Evolutionary conservation across 2,113 vertebrate genomes (phyloP).

Genomic region (Plectropomus leopardus): DNA sequence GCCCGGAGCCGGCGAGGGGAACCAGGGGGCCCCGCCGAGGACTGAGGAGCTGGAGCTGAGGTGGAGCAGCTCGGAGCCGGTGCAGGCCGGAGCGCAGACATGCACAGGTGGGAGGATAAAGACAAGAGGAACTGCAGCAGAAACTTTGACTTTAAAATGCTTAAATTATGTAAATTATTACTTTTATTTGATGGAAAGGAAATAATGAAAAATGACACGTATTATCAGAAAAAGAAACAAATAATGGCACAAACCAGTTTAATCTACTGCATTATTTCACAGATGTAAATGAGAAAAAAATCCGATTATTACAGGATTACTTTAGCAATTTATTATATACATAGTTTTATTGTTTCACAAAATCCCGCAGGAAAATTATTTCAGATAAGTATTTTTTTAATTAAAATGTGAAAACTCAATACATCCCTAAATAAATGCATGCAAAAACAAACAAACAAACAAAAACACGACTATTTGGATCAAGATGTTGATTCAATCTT

Average conservation of each 20-base stretch:
- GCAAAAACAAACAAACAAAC: neutral
- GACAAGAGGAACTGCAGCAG: neutral
- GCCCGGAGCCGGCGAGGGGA: conserved; percentile 59
- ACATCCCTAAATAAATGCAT: neutral
- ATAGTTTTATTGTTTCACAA: neutral
- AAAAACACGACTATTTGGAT: neutral
- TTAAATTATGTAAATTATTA: neutral
- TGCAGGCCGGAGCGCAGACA: conserved; percentile 45
- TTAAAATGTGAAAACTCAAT: neutral
- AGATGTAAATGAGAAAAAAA: neutral
- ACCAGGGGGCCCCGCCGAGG: conserved; percentile 57
- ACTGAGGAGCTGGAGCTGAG: conserved; percentile 78
- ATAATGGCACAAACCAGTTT: neutral
- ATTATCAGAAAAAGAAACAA: neutral
- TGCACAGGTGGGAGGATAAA: conserved; percentile 51
- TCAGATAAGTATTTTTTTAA: neutral
- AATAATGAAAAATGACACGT: neutral
- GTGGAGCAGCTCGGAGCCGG: conserved; percentile 78
- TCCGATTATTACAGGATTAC: neutral
- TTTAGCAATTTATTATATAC: neutral
- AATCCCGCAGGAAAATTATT: neutral
- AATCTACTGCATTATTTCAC: neutral
- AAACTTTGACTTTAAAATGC: neutral
- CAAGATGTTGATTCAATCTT: neutral
- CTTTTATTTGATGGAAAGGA: neutral